Evolutionary conservation across 2,888 invertebrate genomes (phyloP), one percentile per base, ranked within the genome.

Genomic region (Drosophila neotestacea): DNA sequence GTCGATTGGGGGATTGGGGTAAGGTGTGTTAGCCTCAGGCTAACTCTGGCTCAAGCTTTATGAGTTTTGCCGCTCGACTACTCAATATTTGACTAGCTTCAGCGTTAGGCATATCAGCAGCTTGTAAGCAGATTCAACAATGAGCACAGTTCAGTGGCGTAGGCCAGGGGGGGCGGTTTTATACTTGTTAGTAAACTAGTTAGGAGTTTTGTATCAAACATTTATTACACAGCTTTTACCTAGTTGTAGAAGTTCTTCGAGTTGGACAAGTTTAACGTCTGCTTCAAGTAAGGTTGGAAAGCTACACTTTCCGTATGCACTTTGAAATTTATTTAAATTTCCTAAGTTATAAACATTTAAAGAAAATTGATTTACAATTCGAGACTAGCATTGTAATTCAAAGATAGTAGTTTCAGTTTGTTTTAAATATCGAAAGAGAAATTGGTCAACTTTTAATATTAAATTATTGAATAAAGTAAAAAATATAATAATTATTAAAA

Each of bases 41-140:
- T 30, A 51, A 22, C 75, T 62, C 32, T 60, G 64, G 59, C 59
- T 54, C 39, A 69, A 47, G 75, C 63, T 75, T 75, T 77, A 75
- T 79, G 79, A 66, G 75, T 50, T 56, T 79, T 48, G 64, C 42
- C 46, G 79, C 75, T 65, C 58, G 59, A 62, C 79, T 74, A 69
- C 54, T 76, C 79, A 74, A 79, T 76, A 79, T 69, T 76, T 69
- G 69, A 76, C 71, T 59, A 64, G 69, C 69, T 46, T 28, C 64
- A 55, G 50, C 46, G 46, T 55, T 56, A 47, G 62, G 59, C 58
- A 72, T 51, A 62, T 77, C 73, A 62, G 38, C 66, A 67, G 51
- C 47, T 56, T 47, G 7, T 62, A 47, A 58, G n/a, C 41, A 39
- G 16, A 6, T 54, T 13, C 13, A 41, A 46, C 60, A 50, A 36